Evolutionary conservation across 2,797 vertebrate genomes (phyloP), one percentile per base, ranked within the genome.

Genomic region (Lepus townsendii): DNA sequence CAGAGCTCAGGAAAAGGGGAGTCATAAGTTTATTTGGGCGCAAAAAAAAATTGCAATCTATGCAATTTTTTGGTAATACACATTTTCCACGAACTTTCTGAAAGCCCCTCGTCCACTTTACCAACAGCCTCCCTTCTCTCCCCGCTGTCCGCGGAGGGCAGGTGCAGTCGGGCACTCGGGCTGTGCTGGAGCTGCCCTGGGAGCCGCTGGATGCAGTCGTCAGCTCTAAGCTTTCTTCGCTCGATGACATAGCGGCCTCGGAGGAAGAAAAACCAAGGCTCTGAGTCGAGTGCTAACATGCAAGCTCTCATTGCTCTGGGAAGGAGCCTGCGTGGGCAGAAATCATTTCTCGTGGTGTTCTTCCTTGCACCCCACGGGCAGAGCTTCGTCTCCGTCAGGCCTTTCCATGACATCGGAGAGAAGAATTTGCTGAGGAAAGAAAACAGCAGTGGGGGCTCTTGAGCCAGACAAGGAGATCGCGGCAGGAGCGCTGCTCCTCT

Each of bases 241-340:
- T n/a, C 60, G 22, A 3, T 12, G 84, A 93, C 73, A 83, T 35
- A 62, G 1, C 0, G 27, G 35, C n/a, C n/a, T 80, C 32, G 0
- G 0, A 60, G 85, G 87, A 92, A 90, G 88, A 47, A 54, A 71
- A 85, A 13, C 35, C 42, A 78, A 0, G 0, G 73, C 84, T 94
- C 38, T 0, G 0, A 57, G 72, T 90, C 83, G 22, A 72, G 85
- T 42, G 5, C 90, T 93, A 86, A 84, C 79, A 88, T 65, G 50
- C 66, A 57, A 93, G 77, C 42, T 94, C 42, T 75, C 71, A 83
- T 84, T 90, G 91, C 47, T 85, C 86, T 50, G 38, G 77, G 90
- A 77, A 68, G 72, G 77, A 87, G 68, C 54, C 75, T n/a, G 6
- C 10, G 0, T 17, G 16, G 57, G 57, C 77, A 11, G 77, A 75